phyloP scores from a whole-genome alignment of 2,113 vertebrate species.

The Pedetes capensis region DNA sequence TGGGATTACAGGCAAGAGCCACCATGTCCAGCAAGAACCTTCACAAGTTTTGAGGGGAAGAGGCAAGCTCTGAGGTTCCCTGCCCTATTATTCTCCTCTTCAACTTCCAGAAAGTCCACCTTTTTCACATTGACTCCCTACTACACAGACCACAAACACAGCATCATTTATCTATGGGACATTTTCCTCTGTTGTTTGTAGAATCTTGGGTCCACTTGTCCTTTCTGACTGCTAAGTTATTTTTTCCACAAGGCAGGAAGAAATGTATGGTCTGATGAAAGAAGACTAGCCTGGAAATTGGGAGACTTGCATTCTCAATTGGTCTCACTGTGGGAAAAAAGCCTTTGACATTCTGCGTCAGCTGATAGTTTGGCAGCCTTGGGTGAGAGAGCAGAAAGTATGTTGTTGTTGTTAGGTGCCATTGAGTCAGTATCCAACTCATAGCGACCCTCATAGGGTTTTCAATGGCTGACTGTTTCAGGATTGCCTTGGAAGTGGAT shows the following conservation, averaged over 20 bases:
- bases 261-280: neutral
- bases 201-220: neutral
- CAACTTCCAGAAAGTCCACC: constrained; percentile 30
- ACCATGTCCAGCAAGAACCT: neutral
- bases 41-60: neutral
- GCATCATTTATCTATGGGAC: neutral
- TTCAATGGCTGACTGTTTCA: too few species aligned
- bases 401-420: too few species aligned
- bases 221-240: neutral
- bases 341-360: neutral
- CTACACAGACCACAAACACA: neutral
- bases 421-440: too few species aligned
- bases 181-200: neutral
- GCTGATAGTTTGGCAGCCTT: neutral
- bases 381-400: neutral
- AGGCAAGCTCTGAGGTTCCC: neutral
- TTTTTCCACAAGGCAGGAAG: neutral
- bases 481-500: too few species aligned
- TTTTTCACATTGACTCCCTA: neutral
- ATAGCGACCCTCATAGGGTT: too few species aligned
- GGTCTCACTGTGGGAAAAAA: neutral
- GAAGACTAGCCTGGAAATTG: neutral
- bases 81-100: neutral
- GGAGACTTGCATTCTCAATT: neutral
- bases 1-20: too few species aligned